Conservation (phyloP, 2,113 vertebrate genomes). For the Mesembrinibis cayennensis region DNA sequence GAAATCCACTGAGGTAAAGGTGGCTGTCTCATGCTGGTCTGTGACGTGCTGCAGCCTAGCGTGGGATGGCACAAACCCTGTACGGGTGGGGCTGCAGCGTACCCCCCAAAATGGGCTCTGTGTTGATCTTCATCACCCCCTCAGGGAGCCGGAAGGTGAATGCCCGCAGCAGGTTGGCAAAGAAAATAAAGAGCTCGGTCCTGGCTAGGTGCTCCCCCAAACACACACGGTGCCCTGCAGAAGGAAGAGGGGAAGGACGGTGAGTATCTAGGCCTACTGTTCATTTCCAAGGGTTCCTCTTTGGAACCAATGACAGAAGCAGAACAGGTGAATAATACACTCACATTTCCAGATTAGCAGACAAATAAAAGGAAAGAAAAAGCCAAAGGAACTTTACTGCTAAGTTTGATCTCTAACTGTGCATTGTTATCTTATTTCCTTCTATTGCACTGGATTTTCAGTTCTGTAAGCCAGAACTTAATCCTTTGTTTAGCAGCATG, state of each 20-base stretch:
- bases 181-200: conserved; percentile 61
- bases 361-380: neutral
- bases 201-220: conserved; percentile 43
- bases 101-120: neutral
- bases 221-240: conserved; percentile 50
- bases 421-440: neutral
- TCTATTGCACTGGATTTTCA: neutral
- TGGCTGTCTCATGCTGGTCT: neutral
- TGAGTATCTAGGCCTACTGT: neutral
- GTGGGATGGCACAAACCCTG: neutral
- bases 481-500: neutral
- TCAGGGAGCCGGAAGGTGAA: conserved; percentile 5
- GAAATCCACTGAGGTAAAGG: neutral
- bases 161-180: conserved; percentile 24
- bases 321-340: neutral
- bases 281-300: neutral
- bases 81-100: conserved; percentile 15
- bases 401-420: neutral
- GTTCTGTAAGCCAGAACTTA: neutral
- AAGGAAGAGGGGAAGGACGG: neutral
- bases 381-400: neutral
- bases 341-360: neutral
- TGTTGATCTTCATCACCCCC: neutral
- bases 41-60: neutral
- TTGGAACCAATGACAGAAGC: neutral